A percentile compares a stretch with the other conserved stretches of the same genome.
These are phyloP conservation scores for Trichosurus vulpecula DNA, from an alignment of 2,797 vertebrate species.

Conservation along the genomic window DNA sequence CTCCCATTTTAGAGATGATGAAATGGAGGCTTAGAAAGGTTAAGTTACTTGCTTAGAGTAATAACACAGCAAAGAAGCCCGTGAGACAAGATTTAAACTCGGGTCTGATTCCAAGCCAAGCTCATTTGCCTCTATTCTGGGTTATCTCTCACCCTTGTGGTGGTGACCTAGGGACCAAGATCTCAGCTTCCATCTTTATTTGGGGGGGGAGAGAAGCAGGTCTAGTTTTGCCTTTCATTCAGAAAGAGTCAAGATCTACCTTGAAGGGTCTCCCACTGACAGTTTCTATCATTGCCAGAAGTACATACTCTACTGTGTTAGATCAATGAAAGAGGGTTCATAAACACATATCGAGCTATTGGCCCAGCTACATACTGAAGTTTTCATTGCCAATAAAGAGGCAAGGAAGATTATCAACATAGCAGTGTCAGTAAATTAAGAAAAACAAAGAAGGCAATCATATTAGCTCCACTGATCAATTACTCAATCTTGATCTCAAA, in stretches of 20 bases:
- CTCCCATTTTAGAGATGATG: neutral
- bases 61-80: neutral
- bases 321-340: neutral
- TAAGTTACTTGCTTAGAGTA: neutral
- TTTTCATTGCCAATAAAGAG: constrained; percentile 38
- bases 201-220: neutral
- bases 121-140: neutral
- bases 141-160: neutral
- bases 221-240: neutral
- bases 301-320: neutral
- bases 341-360: neutral
- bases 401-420: constrained; percentile 49
- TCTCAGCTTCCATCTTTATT: neutral
- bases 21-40: neutral
- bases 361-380: fast-evolving
- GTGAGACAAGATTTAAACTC: neutral
- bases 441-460: neutral
- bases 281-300: neutral
- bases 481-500: constrained; percentile 70
- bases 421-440: constrained; percentile 6
- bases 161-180: neutral
- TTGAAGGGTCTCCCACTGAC: neutral
- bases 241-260: neutral
- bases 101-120: neutral
- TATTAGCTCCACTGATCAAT: constrained; percentile 50